phyloP scores from a whole-genome alignment of 2,113 vertebrate species.

The Globicephala melas region DNA sequence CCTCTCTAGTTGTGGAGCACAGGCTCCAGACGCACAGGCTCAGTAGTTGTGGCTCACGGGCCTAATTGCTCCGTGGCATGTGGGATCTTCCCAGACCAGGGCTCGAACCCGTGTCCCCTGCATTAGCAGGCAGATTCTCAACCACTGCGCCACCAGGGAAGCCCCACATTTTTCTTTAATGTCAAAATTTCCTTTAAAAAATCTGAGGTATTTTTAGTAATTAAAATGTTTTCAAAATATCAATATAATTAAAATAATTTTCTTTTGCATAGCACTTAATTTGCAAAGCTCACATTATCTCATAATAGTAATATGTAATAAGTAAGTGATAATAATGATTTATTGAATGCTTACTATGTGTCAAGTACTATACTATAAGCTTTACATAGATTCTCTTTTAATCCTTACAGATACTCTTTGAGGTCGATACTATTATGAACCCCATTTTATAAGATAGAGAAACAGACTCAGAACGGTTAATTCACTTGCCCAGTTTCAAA shows the following conservation, averaged over 20 bases:
- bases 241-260: neutral
- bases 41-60: too few relatives aligned
- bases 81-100: too few relatives aligned
- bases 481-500: neutral
- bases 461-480: neutral
- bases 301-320: neutral
- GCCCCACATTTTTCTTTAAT: neutral
- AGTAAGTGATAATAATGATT: neutral
- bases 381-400: neutral
- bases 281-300: neutral
- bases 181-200: neutral
- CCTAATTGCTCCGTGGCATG: too few relatives aligned
- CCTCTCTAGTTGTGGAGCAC: too few relatives aligned
- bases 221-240: neutral
- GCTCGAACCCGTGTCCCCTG: too few relatives aligned
- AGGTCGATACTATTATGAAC: neutral
- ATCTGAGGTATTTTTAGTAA: neutral
- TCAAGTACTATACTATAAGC: neutral
- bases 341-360: neutral
- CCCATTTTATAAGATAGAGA: neutral
- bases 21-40: too few relatives aligned
- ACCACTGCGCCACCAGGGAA: too few relatives aligned
- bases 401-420: neutral
- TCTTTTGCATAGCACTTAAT: neutral
- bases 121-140: too few relatives aligned